These are phyloP conservation scores for Gastracanthus pulcherrimus DNA, from an alignment of 2,888 invertebrate genomes.

Conservation along the genomic window DNA sequence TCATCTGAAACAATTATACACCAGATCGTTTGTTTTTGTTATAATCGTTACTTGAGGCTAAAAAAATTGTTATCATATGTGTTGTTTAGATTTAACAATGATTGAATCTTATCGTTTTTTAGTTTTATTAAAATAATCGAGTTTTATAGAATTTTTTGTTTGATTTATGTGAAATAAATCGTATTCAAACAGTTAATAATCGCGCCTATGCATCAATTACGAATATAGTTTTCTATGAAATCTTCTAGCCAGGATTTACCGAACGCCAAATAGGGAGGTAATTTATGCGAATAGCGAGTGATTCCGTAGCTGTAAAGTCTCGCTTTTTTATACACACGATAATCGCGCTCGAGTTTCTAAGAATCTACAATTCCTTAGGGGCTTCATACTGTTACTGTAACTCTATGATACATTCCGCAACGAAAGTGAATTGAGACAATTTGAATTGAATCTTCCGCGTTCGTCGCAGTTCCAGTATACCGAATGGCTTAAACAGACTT, in stretches of 20 bases:
- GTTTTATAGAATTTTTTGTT: neutral
- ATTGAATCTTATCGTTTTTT: neutral
- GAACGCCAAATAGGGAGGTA: slow-evolving; percentile 37
- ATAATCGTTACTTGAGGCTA: neutral
- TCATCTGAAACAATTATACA: slow-evolving; percentile 18
- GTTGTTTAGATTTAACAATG: neutral
- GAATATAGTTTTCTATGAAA: slow-evolving; percentile 41
- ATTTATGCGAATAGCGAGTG: slow-evolving; percentile 34
- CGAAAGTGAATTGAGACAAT: slow-evolving; percentile 39
- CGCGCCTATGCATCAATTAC: neutral
- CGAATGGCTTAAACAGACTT: slow-evolving; percentile 32
- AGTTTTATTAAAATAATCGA: neutral
- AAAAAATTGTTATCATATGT: neutral
- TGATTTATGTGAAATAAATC: neutral
- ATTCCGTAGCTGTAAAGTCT: slow-evolving; percentile 30
- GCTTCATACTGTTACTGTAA: slow-evolving; percentile 29
- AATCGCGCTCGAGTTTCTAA: slow-evolving; percentile 34
- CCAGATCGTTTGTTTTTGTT: neutral
- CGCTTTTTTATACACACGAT: slow-evolving; percentile 48
- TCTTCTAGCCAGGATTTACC: slow-evolving; percentile 23
- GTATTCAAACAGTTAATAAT: neutral
- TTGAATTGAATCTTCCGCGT: slow-evolving; percentile 9
- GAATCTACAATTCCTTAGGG: slow-evolving; percentile 28
- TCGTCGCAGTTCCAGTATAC: slow-evolving; percentile 10
- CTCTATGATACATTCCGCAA: slow-evolving; percentile 42